Evolutionary conservation across 2,797 vertebrate genomes (phyloP).

Genomic region (Liparis tanakae): DNA sequence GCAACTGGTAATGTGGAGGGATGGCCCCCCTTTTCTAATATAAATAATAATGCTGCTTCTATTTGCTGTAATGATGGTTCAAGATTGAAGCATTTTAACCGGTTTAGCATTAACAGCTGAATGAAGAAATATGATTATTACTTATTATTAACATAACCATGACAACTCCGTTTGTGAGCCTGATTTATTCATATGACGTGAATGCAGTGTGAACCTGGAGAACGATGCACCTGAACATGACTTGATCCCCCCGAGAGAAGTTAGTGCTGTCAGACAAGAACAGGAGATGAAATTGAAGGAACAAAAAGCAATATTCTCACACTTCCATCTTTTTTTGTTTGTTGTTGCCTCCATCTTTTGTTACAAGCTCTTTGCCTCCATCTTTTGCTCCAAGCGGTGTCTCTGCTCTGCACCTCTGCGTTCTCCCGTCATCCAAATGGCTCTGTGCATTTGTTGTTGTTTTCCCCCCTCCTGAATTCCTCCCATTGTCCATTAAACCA

Average conservation of each 20-base stretch:
- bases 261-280: background rate
- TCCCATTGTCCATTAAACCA: constrained; percentile 25
- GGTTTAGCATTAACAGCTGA: too few relatives aligned
- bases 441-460: constrained; percentile 19
- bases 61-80: background rate
- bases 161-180: background rate
- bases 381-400: constrained; percentile 15
- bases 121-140: too few relatives aligned
- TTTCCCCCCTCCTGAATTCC: constrained; percentile 46
- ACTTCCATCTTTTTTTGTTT: background rate
- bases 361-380: background rate
- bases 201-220: background rate
- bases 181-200: background rate
- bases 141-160: background rate
- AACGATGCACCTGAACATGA: background rate
- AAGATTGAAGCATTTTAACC: too few relatives aligned
- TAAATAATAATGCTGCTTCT: background rate
- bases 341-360: background rate
- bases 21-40: background rate
- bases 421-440: constrained; percentile 24
- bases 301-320: background rate
- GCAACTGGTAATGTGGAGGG: background rate
- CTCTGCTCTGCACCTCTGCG: constrained; percentile 7
- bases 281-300: background rate
- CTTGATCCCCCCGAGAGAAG: background rate